Conservation (phyloP, 1,140 invertebrate species). For the Eumeta japonica region DNA sequence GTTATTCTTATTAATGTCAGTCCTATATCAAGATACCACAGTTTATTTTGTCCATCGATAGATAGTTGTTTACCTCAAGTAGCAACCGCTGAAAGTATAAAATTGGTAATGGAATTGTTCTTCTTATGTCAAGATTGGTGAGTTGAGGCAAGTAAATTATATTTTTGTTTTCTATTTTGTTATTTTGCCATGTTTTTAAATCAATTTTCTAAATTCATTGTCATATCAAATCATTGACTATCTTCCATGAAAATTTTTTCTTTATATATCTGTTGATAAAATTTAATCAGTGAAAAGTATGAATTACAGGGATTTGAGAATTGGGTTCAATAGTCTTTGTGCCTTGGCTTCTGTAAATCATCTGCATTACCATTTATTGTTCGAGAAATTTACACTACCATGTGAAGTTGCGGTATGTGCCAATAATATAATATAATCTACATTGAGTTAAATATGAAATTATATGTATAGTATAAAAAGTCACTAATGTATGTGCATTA, state of each 20-base stretch:
- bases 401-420: constrained; percentile 66
- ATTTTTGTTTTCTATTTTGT: constrained; percentile 6
- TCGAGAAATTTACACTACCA: constrained; percentile 62
- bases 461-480: too few relatives aligned
- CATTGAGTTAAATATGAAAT: too few relatives aligned
- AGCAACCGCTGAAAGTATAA: constrained; percentile 27
- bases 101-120: constrained; percentile 27
- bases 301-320: constrained; percentile 59
- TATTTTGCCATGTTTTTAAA: too few relatives aligned
- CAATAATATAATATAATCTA: too few relatives aligned
- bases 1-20: constrained; percentile 67
- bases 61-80: constrained; percentile 62
- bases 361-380: constrained; percentile 74
- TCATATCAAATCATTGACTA: too few relatives aligned
- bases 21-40: constrained; percentile 68
- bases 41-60: constrained; percentile 64
- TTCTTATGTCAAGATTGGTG: constrained; percentile 26
- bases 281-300: too few relatives aligned
- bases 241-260: too few relatives aligned
- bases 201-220: too few relatives aligned
- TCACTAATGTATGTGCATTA: too few relatives aligned
- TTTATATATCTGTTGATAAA: too few relatives aligned
- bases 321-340: constrained; percentile 76
- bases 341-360: constrained; percentile 80
- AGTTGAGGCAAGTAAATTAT: constrained; percentile 27